Evolutionary conservation across 1,140 invertebrate genomes (phyloP), one percentile per base, ranked within the genome.

Genomic region (Homalodisca vitripennis): DNA sequence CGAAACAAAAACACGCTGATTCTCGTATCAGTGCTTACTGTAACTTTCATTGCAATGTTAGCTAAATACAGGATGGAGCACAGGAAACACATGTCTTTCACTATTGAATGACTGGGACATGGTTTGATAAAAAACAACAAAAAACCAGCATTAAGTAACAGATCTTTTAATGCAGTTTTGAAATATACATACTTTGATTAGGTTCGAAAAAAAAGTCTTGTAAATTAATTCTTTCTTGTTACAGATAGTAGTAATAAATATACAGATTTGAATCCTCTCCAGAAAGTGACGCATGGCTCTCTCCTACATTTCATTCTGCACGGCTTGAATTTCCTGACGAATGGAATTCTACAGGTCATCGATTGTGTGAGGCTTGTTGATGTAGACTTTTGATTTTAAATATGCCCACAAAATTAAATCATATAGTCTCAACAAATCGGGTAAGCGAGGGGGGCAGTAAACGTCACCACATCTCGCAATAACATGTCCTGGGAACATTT

Each of bases 341-440:
- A 72, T 72, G 47, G 47, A 47, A 48, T 53, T 65, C 31, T 70
- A 53, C 57, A 71, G 55, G 41, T 70, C 69, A 55, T 67, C 24
- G 34, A 71, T n/a, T 32, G 62, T 63, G 55, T 24, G 29, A 29
- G 69, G 71, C 60, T 67, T 55, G 27, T 70, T 34, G 41, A 60
- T 60, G 57, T 75, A 77, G 17, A 75, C 71, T 34, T 65, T 22
- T 12, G 66, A 57, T 66, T 77, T 73, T 17, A 76, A 22, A 67
- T 73, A 75, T 1, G 70, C 72, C 72, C 73, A 76, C 22, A 76
- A 53, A 34, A 73, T 74, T 53, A 74, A 75, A 63, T 75, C 73
- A 3, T 46, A 73, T 0, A 69, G n/a, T n/a, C n/a, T 47, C 20
- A 70, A 67, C 30, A 77, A 66, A 70, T 76, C 74, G 12, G 74